A percentile compares a stretch with the other conserved stretches of the same genome.
Evolutionary conservation across 2,113 vertebrate species (phyloP).

Genomic region (Xiphorhynchus elegans): DNA sequence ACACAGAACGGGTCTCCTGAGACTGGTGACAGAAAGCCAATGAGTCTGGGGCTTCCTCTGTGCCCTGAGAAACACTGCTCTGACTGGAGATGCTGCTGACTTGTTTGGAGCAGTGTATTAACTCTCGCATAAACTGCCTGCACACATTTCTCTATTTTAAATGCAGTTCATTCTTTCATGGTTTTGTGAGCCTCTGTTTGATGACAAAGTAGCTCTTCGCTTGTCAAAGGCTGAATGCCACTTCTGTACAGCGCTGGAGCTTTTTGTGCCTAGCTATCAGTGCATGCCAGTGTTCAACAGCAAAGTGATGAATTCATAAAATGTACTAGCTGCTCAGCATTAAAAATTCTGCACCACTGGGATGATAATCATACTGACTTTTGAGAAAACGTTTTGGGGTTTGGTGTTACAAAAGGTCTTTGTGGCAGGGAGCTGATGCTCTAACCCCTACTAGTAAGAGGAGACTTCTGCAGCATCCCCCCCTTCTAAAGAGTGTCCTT

Average conservation of each 20-base stretch:
- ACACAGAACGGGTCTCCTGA: background rate
- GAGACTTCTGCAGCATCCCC: background rate
- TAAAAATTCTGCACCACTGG: constrained; percentile 41
- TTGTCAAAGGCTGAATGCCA: constrained; percentile 69
- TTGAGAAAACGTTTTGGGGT: constrained; percentile 39
- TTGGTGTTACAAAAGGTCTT: constrained; percentile 8
- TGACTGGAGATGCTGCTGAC: constrained; percentile 10
- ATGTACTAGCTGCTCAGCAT: constrained; percentile 41
- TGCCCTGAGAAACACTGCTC: background rate
- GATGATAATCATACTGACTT: constrained; percentile 30
- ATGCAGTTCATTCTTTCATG: constrained; percentile 56
- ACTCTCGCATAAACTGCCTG: constrained; percentile 33
- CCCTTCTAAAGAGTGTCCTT: background rate
- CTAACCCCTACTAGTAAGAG: background rate
- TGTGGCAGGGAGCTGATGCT: background rate
- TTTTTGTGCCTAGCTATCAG: constrained; percentile 67
- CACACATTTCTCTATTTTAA: constrained; percentile 40
- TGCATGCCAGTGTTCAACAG: constrained; percentile 65
- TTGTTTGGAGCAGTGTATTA: constrained; percentile 50
- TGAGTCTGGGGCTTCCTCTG: background rate
- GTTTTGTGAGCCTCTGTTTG: constrained; percentile 63
- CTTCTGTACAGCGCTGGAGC: constrained; percentile 57
- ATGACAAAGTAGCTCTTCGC: constrained; percentile 66
- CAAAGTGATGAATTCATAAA: constrained; percentile 69
- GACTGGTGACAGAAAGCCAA: constrained; percentile 29